phyloP scores from a whole-genome alignment of 2,888 invertebrate species.

The Lasiommata megera region DNA sequence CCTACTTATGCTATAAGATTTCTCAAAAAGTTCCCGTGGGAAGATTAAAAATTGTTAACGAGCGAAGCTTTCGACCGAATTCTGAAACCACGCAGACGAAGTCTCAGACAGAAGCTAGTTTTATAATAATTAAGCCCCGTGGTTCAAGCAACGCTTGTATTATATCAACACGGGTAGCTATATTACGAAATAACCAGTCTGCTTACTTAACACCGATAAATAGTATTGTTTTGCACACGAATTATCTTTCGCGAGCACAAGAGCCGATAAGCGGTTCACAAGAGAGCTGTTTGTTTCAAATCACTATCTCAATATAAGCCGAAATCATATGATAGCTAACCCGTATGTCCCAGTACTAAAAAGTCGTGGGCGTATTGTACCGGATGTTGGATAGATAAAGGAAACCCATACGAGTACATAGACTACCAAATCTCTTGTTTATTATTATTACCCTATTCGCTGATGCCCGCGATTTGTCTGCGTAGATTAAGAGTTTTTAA shows the following conservation, averaged over 20 bases:
- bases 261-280: slow-evolving; percentile 54
- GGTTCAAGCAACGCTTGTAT: slow-evolving; percentile 19
- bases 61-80: too few relatives aligned
- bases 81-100: too few relatives aligned
- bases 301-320: slow-evolving; percentile 51
- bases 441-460: too few relatives aligned
- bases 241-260: slow-evolving; percentile 56
- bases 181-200: slow-evolving; percentile 48
- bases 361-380: slow-evolving; percentile 45
- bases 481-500: too few relatives aligned
- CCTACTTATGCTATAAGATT: too few relatives aligned
- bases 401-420: slow-evolving; percentile 46
- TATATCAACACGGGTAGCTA: slow-evolving; percentile 27
- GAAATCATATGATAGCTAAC: slow-evolving; percentile 28
- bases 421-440: too few relatives aligned
- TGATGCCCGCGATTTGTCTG: too few relatives aligned
- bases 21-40: too few relatives aligned
- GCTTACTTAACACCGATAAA: slow-evolving; percentile 53
- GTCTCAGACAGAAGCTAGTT: too few relatives aligned
- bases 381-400: slow-evolving; percentile 75
- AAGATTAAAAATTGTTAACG: too few relatives aligned
- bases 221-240: slow-evolving; percentile 56
- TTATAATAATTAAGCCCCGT: slow-evolving; percentile 33
- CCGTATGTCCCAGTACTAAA: slow-evolving; percentile 17
- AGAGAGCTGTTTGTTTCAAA: slow-evolving; percentile 59